Evolutionary conservation across 2,113 vertebrate genomes (phyloP), one percentile per base, ranked within the genome.

Genomic region (Ursus arctos): DNA sequence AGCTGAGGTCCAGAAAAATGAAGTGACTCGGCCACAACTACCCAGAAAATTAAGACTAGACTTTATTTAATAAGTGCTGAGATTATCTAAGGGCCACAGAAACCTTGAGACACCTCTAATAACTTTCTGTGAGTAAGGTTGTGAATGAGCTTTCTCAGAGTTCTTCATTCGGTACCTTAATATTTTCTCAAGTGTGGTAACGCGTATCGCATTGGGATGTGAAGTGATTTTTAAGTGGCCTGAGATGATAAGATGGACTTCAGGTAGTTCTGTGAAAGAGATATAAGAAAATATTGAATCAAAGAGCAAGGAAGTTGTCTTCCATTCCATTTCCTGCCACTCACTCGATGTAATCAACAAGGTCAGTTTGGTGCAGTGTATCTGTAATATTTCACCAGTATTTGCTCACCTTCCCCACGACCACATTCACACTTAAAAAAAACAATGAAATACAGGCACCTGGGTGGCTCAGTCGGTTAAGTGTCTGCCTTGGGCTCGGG

Each of bases 201-300:
- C 91, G 3, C 89, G 3, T 63, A 81, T 82, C 79, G 47, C 19
- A 1, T 51, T 72, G 59, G 43, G 26, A 40, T 87, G 1, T 72
- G 51, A 95, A 81, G 63, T 81, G 24, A 81, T 55, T 94, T 94
- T 92, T 89, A 86, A 40, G 51, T 47, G n/a, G n/a, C 11, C n/a
- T 84, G 15, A 85, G 11, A 57, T 69, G 33, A 9, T 91, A 76
- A 59, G 7, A 40, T 76, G 13, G 61, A 53, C 40, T 84, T 51
- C 26, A 76, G n/a, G n/a, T 84, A n/a, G 59, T 77, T 96, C 19
- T 85, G 28, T 11, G 40, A 92, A 97, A 74, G 63, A 95, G 11
- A 12, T 61, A 84, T 85, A 92, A 92, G 31, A 77, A 81, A 80
- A 65, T 40, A 22, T 19, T 71, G 36, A 69, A 65, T 94, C 26